Evolutionary conservation across 2,797 vertebrate genomes (phyloP).

Genomic region (Etheostoma perlongum): DNA sequence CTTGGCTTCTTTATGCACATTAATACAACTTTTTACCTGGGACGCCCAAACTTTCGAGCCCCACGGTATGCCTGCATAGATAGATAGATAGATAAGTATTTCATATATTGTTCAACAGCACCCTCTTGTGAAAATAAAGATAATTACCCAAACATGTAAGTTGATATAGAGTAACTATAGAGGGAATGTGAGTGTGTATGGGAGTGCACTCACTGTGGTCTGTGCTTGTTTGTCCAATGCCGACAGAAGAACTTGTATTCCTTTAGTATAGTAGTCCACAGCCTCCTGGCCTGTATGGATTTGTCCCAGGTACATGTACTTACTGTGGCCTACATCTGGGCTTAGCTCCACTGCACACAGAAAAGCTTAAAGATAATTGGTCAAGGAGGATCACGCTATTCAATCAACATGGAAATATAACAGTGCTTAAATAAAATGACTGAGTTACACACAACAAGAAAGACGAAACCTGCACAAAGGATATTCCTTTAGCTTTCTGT

Average conservation of each 20-base stretch:
- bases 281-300: slow-evolving; percentile 85
- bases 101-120: slow-evolving; percentile 44
- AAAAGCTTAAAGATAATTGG: slow-evolving; percentile 75
- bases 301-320: slow-evolving; percentile 90
- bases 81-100: slow-evolving; percentile 3
- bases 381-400: slow-evolving; percentile 73
- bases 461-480: slow-evolving; percentile 60
- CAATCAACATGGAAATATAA: neutral
- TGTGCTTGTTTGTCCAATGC: slow-evolving; percentile 75
- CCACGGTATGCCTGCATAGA: too few species aligned
- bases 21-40: too few species aligned
- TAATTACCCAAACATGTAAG: slow-evolving; percentile 6
- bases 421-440: neutral
- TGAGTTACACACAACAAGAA: neutral
- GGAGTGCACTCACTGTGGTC: slow-evolving; percentile 66
- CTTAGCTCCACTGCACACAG: slow-evolving; percentile 84
- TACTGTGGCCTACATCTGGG: slow-evolving; percentile 86
- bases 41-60: too few species aligned
- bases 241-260: slow-evolving; percentile 82
- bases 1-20: too few species aligned
- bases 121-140: slow-evolving; percentile 59
- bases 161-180: neutral
- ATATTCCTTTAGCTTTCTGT: slow-evolving; percentile 88
- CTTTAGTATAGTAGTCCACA: slow-evolving; percentile 84
- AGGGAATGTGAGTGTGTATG: neutral